These are phyloP conservation scores for Drosophila subobscura DNA, from an alignment of 1,140 invertebrate genomes.

Conservation along the genomic window DNA sequence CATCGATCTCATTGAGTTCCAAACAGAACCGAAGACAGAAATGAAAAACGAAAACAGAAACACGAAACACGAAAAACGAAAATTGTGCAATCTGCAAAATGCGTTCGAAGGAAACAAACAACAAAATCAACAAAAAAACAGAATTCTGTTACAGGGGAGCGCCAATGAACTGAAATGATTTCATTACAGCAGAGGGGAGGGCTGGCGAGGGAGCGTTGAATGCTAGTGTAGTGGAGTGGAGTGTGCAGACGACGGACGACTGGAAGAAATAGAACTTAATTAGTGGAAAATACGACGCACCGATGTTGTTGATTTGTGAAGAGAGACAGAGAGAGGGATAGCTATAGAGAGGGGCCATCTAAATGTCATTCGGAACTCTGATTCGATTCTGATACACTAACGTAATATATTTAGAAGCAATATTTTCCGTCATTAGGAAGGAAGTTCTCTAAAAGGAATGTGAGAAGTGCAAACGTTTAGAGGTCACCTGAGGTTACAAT, in stretches of 20 bases:
- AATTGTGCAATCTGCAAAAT: conserved; percentile 77
- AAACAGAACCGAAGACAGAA: conserved; percentile 46
- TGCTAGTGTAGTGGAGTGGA: neutral
- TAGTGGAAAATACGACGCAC: conserved; percentile 54
- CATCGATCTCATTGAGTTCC: conserved; percentile 36
- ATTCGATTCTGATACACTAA: conserved; percentile 2
- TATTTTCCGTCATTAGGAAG: neutral
- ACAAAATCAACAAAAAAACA: conserved; percentile 31
- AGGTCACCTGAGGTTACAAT: neutral
- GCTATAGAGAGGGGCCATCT: conserved; percentile 12
- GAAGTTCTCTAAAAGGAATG: too few relatives aligned
- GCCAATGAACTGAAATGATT: conserved; percentile 76
- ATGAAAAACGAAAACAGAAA: conserved; percentile 22
- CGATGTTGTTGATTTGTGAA: conserved; percentile 34
- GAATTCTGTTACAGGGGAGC: conserved; percentile 41
- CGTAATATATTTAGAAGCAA: conserved; percentile 21
- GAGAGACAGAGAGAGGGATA: neutral
- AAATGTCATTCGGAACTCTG: conserved; percentile 17
- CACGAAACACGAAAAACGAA: conserved; percentile 39
- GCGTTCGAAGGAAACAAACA: conserved; percentile 52
- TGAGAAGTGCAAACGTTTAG: neutral
- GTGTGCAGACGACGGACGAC: conserved; percentile 25
- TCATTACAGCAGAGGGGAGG: conserved; percentile 42
- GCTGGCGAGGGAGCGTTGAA: neutral
- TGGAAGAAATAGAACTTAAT: conserved; percentile 67